Evolutionary conservation across 2,113 vertebrate genomes (phyloP).

Genomic region (Amia ocellicauda): DNA sequence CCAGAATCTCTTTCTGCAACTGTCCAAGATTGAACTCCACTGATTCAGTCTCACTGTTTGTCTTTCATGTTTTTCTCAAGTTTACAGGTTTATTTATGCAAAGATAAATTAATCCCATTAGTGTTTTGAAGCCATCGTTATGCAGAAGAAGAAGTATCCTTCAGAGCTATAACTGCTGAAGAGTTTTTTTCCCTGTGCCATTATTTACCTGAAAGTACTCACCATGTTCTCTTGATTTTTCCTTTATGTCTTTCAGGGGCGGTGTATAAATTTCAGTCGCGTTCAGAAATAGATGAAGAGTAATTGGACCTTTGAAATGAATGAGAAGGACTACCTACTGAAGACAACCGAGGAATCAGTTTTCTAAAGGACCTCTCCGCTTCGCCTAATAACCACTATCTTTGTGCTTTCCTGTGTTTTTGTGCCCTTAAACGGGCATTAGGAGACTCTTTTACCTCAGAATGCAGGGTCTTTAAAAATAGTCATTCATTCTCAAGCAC

Average conservation of each 20-base stretch:
- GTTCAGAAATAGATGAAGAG: constrained; percentile 62
- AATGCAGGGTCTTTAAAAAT: not conserved
- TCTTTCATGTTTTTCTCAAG: too few relatives aligned
- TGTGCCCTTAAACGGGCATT: constrained; percentile 8
- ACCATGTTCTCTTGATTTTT: constrained; percentile 24
- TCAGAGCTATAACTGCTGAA: not conserved
- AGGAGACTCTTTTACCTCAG: constrained; percentile 11
- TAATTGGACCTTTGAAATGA: constrained; percentile 1
- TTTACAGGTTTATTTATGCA: too few relatives aligned
- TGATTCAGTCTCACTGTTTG: not conserved
- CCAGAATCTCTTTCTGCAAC: not conserved
- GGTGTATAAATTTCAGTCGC: constrained; percentile 88
- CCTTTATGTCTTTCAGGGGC: constrained; percentile 69
- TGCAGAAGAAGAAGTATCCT: not conserved
- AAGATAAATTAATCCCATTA: too few relatives aligned
- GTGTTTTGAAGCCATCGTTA: not conserved
- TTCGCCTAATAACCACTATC: constrained; percentile 33
- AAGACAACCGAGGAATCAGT: constrained; percentile 26
- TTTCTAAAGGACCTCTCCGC: constrained; percentile 13
- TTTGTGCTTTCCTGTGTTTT: constrained; percentile 22
- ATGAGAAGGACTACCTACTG: constrained; percentile 17
- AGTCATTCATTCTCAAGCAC: not conserved
- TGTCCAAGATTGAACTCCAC: not conserved
- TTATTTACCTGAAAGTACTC: not conserved
- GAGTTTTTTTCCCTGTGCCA: not conserved